Conservation (phyloP, 1,140 invertebrate genomes). For the Muscidifurax raptorellus region DNA sequence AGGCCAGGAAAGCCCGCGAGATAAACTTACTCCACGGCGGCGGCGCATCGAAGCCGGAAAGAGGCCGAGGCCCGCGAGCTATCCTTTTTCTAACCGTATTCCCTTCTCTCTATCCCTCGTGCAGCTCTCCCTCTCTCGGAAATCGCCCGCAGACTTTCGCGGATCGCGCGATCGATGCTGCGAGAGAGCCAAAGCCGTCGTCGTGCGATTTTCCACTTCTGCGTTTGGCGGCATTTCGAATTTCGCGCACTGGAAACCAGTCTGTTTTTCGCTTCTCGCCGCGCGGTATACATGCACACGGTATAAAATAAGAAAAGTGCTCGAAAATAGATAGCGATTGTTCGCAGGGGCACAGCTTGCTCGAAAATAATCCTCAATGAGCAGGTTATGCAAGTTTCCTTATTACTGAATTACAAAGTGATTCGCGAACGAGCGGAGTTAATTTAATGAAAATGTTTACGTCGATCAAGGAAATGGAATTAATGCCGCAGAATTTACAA, state of each 20-base stretch:
- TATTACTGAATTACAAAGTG: neutral
- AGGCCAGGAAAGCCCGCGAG: slow-evolving; percentile 27
- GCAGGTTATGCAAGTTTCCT: neutral
- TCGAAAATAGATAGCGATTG: too few species aligned
- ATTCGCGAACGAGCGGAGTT: neutral
- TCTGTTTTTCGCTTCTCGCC: neutral
- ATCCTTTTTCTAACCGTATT: slow-evolving; percentile 1
- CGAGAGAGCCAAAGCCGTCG: neutral
- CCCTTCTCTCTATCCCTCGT: neutral
- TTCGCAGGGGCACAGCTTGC: too few species aligned
- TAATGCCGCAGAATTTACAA: neutral
- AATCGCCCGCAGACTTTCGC: slow-evolving; percentile 28
- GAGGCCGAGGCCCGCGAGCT: slow-evolving; percentile 44
- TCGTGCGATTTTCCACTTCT: neutral
- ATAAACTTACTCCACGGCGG: slow-evolving; percentile 37
- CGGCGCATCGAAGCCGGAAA: slow-evolving; percentile 39
- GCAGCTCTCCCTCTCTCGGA: neutral
- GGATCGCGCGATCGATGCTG: slow-evolving; percentile 16
- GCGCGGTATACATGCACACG: too few species aligned
- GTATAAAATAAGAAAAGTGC: too few species aligned
- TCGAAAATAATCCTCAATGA: neutral
- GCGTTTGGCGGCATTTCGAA: neutral
- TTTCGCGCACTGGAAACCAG: neutral
- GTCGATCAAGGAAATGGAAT: neutral
- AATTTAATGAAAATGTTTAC: neutral